phyloP scores from a whole-genome alignment of 2,113 vertebrate genomes.

The Pholis gunnellus region DNA sequence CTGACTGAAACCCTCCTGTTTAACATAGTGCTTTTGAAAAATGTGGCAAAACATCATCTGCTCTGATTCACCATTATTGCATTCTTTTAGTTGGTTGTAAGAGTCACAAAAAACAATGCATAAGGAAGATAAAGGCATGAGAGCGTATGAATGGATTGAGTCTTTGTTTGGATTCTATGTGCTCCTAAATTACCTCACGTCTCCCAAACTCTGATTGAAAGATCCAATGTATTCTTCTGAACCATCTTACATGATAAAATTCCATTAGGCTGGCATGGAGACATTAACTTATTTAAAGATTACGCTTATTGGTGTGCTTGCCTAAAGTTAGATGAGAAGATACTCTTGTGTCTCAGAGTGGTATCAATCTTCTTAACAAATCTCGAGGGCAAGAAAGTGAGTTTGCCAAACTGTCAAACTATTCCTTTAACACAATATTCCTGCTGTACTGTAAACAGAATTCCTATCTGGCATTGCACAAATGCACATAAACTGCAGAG shows the following conservation, averaged over 20 bases:
- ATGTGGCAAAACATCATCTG: background rate
- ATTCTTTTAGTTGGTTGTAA: background rate
- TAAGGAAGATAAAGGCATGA: background rate
- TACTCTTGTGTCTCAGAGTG: background rate
- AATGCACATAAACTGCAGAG: conserved; percentile 3
- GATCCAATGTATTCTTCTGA: background rate
- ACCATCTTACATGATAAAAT: background rate
- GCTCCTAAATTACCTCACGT: background rate
- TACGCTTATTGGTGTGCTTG: background rate
- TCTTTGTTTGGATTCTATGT: background rate
- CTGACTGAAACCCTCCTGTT: background rate
- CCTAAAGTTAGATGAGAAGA: background rate
- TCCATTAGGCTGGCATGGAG: background rate
- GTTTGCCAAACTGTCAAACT: background rate
- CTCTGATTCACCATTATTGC: background rate
- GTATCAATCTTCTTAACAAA: background rate
- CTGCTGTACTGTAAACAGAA: background rate
- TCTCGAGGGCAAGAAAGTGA: background rate
- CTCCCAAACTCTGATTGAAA: background rate
- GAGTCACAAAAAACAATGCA: background rate
- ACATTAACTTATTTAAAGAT: background rate
- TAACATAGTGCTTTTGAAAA: background rate
- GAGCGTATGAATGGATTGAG: background rate
- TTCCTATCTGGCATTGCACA: background rate
- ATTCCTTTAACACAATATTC: background rate